phyloP scores from a whole-genome alignment of 2,888 invertebrate genomes.

The Salpingus planirostris region DNA sequence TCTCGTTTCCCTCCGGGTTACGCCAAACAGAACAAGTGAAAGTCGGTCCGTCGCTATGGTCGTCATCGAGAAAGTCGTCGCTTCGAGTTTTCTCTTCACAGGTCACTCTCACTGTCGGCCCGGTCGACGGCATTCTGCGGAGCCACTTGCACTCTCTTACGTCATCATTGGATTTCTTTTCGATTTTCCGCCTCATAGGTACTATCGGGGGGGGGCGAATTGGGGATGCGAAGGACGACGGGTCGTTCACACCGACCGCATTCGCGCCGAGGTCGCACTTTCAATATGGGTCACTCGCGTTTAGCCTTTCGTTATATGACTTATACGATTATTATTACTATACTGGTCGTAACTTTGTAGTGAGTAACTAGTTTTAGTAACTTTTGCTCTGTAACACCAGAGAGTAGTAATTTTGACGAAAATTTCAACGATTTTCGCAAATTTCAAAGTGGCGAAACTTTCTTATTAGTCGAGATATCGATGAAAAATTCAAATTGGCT shows the following conservation, averaged over 20 bases:
- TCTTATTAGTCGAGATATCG: too few species aligned
- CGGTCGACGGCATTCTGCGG: slow-evolving; percentile 34
- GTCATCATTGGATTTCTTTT: too few species aligned
- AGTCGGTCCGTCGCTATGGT: too few species aligned
- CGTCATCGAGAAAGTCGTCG: slow-evolving; percentile 15
- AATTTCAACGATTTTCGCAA: too few species aligned
- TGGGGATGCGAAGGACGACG: slow-evolving; percentile 11
- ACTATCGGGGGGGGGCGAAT: too few species aligned
- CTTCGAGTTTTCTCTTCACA: neutral
- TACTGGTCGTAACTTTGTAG: slow-evolving; percentile 14
- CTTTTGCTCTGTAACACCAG: too few species aligned
- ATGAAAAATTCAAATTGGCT: too few species aligned
- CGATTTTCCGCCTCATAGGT: too few species aligned
- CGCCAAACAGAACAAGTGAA: slow-evolving; percentile 12
- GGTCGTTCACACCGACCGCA: slow-evolving; percentile 16
- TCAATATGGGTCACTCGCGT: slow-evolving; percentile 21
- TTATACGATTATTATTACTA: slow-evolving; percentile 11
- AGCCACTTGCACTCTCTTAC: too few species aligned
- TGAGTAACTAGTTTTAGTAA: too few species aligned
- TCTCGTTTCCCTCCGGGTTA: slow-evolving; percentile 11
- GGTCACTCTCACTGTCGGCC: slow-evolving; percentile 18
- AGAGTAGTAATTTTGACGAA: too few species aligned
- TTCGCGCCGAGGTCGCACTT: slow-evolving; percentile 17
- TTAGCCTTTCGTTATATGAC: slow-evolving; percentile 10
- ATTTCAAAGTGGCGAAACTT: too few species aligned